These are phyloP conservation scores for Hydraecia micacea DNA, from an alignment of 2,888 invertebrate species.

Conservation along the genomic window DNA sequence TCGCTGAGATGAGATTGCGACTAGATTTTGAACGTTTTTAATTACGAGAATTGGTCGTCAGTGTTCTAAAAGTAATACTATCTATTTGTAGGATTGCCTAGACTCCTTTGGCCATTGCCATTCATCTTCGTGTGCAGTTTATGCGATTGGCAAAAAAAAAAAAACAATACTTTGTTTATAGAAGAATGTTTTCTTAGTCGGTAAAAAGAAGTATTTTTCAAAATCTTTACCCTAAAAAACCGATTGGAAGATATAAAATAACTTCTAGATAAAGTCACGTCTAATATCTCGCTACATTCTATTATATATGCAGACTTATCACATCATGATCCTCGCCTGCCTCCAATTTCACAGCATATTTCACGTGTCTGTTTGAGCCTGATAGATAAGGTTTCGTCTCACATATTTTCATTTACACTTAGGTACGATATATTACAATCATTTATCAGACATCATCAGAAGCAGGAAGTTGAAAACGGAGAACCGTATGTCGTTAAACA, in stretches of 20 bases:
- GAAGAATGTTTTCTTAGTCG: neutral
- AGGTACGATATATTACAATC: slow-evolving; percentile 38
- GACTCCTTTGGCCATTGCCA: neutral
- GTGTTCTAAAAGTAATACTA: neutral
- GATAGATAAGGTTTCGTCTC: slow-evolving; percentile 43
- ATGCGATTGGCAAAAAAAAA: neutral
- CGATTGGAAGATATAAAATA: neutral
- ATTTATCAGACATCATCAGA: slow-evolving; percentile 49
- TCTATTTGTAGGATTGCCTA: neutral
- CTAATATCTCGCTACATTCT: neutral
- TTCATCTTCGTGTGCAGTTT: neutral
- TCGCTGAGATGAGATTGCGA: no score
- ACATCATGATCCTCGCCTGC: slow-evolving; percentile 21
- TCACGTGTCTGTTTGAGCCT: slow-evolving; percentile 32
- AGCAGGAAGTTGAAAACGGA: slow-evolving; percentile 39
- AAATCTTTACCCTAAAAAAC: neutral
- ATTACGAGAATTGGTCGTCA: no score
- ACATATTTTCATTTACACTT: slow-evolving; percentile 52
- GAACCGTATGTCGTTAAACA: slow-evolving; percentile 25
- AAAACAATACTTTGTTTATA: neutral
- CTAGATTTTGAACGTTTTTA: no score
- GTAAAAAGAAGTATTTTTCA: neutral
- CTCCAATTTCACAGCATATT: slow-evolving; percentile 58
- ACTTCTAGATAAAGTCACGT: neutral
- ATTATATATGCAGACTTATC: neutral